Conservation (phyloP, 2,888 invertebrate species). For the Pyrrhia umbra region DNA sequence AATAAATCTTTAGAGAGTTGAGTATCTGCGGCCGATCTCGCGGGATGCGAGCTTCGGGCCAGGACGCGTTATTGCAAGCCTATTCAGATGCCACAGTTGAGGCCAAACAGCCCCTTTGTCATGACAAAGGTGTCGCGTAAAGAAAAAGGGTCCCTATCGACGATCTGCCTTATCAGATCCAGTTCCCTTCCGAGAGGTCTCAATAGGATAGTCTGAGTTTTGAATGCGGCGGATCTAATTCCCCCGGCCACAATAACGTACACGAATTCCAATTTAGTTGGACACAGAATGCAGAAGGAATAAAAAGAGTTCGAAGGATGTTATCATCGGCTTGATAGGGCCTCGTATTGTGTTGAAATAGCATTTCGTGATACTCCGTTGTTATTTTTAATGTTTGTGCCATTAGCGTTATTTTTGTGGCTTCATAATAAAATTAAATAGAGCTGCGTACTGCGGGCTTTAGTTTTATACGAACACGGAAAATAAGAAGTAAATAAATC, state of each 20-base stretch:
- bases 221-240: conserved; percentile 89
- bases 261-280: conserved; percentile 84
- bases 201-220: conserved; percentile 87
- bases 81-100: conserved; percentile 89
- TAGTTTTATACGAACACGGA: conserved; percentile 12
- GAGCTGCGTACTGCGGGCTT: conserved; percentile 15
- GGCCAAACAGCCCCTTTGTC: conserved; percentile 89
- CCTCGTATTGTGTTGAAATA: conserved; percentile 67
- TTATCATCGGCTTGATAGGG: conserved; percentile 76
- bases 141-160: conserved; percentile 89
- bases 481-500: background rate
- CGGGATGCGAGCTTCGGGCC: conserved; percentile 86
- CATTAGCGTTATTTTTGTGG: conserved; percentile 47
- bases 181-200: conserved; percentile 89
- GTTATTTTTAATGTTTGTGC: conserved; percentile 63
- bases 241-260: conserved; percentile 85
- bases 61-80: conserved; percentile 89
- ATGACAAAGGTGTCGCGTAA: conserved; percentile 90
- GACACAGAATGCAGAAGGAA: conserved; percentile 75
- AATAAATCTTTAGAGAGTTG: conserved; percentile 89
- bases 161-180: conserved; percentile 89
- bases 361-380: conserved; percentile 65
- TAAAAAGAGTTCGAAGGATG: conserved; percentile 76
- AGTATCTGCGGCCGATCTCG: conserved; percentile 89
- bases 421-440: conserved; percentile 45